Percentiles rank a stretch among this genome's conserved stretches.
These are phyloP conservation scores for Bursaphelenchus mucronatus DNA, from an alignment of 1,140 invertebrate species.

Conservation along the genomic window DNA sequence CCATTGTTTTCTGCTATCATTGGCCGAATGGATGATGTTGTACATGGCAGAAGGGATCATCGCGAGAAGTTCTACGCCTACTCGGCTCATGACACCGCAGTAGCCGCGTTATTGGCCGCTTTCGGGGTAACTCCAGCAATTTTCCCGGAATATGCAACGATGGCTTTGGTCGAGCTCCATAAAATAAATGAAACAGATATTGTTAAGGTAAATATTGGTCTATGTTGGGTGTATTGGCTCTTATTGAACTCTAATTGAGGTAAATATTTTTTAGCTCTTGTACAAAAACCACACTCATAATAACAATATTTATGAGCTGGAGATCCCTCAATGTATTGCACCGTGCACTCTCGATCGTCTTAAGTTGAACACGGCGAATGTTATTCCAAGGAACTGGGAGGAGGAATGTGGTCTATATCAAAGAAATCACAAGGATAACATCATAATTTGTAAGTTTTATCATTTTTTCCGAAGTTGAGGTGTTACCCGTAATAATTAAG, in stretches of 20 bases:
- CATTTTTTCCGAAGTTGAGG: too few species aligned
- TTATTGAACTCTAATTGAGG: conserved; percentile 8
- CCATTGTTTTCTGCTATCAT: conserved; percentile 42
- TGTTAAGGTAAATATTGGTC: conserved; percentile 19
- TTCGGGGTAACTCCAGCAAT: conserved; percentile 31
- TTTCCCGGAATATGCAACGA: conserved; percentile 38
- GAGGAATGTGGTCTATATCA: conserved; percentile 34
- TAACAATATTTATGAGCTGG: conserved; percentile 30
- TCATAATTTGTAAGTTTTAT: too few species aligned
- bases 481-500: too few species aligned
- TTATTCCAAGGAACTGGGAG: conserved; percentile 36
- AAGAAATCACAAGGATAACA: too few species aligned
- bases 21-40: conserved; percentile 31
- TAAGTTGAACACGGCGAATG: background rate
- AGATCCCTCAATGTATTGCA: conserved; percentile 28
- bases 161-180: conserved; percentile 36
- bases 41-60: conserved; percentile 9
- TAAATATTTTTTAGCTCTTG: conserved; percentile 39
- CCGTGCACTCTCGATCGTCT: conserved; percentile 32
- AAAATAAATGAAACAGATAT: conserved; percentile 16
- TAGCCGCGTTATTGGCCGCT: conserved; percentile 41
- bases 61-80: conserved; percentile 47
- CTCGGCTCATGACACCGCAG: conserved; percentile 44
- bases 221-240: conserved; percentile 8
- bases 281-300: conserved; percentile 48